A percentile compares a stretch with the other conserved stretches of the same genome.
phyloP scores from a whole-genome alignment of 2,113 vertebrate species.

The Erpornis zantholeuca region DNA sequence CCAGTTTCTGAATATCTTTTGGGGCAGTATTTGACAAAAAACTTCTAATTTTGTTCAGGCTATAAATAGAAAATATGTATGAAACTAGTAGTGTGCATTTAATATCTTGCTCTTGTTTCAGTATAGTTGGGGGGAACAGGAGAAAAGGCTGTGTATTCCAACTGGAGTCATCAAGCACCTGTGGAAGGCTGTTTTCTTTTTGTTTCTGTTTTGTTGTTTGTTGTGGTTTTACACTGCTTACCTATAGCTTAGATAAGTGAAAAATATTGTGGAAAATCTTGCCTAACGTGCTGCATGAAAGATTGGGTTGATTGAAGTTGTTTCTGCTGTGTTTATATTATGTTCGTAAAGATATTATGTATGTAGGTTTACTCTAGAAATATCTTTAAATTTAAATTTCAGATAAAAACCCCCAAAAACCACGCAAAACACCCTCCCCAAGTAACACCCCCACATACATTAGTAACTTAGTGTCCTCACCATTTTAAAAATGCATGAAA shows the following conservation, averaged over 20 bases:
- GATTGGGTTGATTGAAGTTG: neutral
- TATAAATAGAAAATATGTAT: neutral
- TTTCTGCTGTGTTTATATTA: neutral
- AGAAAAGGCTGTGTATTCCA: neutral
- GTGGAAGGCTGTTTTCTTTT: neutral
- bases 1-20: neutral
- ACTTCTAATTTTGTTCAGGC: neutral
- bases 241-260: neutral
- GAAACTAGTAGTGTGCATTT: neutral
- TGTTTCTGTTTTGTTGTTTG: neutral
- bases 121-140: fast-evolving
- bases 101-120: neutral
- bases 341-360: neutral
- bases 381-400: neutral
- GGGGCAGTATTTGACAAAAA: neutral
- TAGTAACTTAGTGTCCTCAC: neutral
- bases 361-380: neutral
- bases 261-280: neutral
- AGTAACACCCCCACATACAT: neutral
- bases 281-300: neutral
- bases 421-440: neutral
- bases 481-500: neutral
- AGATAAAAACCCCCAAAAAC: neutral
- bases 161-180: neutral
- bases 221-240: neutral